Conservation (phyloP, 1,140 invertebrate genomes). For the Bombus waltoni region DNA sequence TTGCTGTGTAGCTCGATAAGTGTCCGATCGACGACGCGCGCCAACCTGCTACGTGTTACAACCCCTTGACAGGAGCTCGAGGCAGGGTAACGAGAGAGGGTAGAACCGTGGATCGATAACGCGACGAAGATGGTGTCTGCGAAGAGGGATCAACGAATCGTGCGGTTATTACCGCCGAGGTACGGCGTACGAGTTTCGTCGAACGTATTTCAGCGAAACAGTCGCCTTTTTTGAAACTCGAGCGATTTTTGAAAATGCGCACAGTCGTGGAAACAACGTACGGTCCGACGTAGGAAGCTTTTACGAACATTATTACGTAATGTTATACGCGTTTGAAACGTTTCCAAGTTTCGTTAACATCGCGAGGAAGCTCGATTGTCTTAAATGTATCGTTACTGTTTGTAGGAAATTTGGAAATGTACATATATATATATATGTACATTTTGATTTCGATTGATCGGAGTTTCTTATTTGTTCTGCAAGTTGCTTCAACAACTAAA, state of each 20-base stretch:
- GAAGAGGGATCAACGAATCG: slow-evolving; percentile 1
- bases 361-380: too few relatives aligned
- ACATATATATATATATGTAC: too few relatives aligned
- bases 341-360: too few relatives aligned
- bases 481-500: background rate
- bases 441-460: background rate
- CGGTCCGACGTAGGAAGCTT: too few relatives aligned
- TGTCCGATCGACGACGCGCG: slow-evolving; percentile 3
- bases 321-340: too few relatives aligned
- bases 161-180: background rate
- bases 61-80: background rate
- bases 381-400: too few relatives aligned
- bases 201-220: background rate
- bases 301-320: too few relatives aligned
- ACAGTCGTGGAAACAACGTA: too few relatives aligned
- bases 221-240: background rate
- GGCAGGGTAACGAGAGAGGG: background rate
- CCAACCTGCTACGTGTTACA: background rate
- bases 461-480: background rate
- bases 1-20: slow-evolving; percentile 1
- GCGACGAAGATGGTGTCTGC: slow-evolving; percentile 4
- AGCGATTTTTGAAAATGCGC: background rate
- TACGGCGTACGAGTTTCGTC: too few relatives aligned
- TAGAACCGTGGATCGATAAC: slow-evolving; percentile 23
- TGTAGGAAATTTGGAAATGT: too few relatives aligned